phyloP scores from a whole-genome alignment of 92 coral and sea anemone genomes.

The Pocillopora grandis region DNA sequence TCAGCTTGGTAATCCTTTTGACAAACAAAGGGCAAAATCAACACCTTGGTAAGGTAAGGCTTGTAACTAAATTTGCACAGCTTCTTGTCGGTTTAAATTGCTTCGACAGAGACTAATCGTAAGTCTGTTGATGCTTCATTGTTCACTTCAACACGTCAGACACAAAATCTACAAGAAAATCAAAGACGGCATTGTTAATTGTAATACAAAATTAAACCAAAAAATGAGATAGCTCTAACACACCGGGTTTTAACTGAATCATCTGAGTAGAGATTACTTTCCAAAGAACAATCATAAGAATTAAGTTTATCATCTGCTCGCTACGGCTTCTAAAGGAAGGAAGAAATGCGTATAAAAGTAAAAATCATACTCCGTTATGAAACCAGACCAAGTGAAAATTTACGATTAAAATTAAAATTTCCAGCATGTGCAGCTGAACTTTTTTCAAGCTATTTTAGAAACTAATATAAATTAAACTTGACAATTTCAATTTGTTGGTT shows the following conservation, averaged over 20 bases:
- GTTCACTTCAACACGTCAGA: not conserved
- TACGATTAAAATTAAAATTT: not conserved
- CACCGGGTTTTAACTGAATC: too few species aligned
- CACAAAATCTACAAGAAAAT: not conserved
- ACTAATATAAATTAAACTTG: not conserved
- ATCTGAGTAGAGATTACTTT: too few species aligned
- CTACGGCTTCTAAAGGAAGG: not conserved
- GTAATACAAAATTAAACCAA: not conserved
- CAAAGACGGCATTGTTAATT: not conserved
- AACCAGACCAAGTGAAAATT: not conserved
- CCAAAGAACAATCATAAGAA: too few species aligned
- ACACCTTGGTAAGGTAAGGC: too few species aligned
- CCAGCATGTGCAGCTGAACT: not conserved
- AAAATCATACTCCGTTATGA: not conserved
- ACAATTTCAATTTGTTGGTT: not conserved
- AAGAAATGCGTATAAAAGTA: too few species aligned
- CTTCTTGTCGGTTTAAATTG: too few species aligned
- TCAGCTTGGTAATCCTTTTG: too few species aligned
- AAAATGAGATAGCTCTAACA: not conserved
- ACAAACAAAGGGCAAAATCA: too few species aligned
- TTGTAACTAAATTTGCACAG: too few species aligned
- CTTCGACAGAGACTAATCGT: too few species aligned
- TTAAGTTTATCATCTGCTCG: not conserved
- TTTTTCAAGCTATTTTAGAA: not conserved
- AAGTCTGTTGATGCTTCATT: not conserved